Evolutionary conservation across 2,888 invertebrate genomes (phyloP).

Genomic region (Drepana falcataria): DNA sequence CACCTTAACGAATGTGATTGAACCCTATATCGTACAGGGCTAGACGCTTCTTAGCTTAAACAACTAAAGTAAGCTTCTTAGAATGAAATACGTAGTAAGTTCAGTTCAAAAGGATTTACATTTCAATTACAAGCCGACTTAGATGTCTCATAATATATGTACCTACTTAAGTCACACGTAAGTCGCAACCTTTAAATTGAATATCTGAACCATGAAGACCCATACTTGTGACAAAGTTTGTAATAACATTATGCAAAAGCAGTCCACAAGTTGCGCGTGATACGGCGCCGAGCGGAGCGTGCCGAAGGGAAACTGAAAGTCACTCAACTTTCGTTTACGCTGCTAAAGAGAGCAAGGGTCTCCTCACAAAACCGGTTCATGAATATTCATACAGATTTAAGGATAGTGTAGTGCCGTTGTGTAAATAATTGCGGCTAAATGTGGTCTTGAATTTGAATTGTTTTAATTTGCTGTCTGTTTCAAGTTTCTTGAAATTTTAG

Average conservation of each 20-base stretch:
- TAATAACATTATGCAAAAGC: slow-evolving; percentile 30
- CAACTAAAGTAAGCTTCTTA: slow-evolving; percentile 12
- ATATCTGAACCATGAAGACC: slow-evolving; percentile 12
- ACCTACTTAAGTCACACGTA: background rate
- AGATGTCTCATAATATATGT: slow-evolving; percentile 6
- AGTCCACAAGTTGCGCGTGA: slow-evolving; percentile 29
- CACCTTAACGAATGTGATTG: slow-evolving; percentile 7
- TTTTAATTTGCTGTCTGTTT: slow-evolving; percentile 32
- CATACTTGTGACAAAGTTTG: slow-evolving; percentile 14
- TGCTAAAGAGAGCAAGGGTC: slow-evolving; percentile 47
- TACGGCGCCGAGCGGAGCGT: slow-evolving; percentile 16
- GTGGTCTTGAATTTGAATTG: slow-evolving; percentile 47
- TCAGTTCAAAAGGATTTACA: slow-evolving; percentile 23
- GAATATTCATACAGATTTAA: slow-evolving; percentile 64
- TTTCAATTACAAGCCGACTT: slow-evolving; percentile 17
- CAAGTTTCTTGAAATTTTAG: slow-evolving; percentile 20
- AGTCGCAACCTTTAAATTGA: slow-evolving; percentile 18
- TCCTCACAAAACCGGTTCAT: slow-evolving; percentile 55
- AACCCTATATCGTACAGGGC: slow-evolving; percentile 1
- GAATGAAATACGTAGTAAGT: slow-evolving; percentile 17
- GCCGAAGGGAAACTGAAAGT: slow-evolving; percentile 28
- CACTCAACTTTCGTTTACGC: slow-evolving; percentile 47
- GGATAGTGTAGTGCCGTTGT: slow-evolving; percentile 52
- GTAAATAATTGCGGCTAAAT: slow-evolving; percentile 50
- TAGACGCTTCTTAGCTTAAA: slow-evolving; percentile 5